Evolutionary conservation across 2,888 invertebrate genomes (phyloP).

Genomic region (Rhopalosiphum nymphaeae): DNA sequence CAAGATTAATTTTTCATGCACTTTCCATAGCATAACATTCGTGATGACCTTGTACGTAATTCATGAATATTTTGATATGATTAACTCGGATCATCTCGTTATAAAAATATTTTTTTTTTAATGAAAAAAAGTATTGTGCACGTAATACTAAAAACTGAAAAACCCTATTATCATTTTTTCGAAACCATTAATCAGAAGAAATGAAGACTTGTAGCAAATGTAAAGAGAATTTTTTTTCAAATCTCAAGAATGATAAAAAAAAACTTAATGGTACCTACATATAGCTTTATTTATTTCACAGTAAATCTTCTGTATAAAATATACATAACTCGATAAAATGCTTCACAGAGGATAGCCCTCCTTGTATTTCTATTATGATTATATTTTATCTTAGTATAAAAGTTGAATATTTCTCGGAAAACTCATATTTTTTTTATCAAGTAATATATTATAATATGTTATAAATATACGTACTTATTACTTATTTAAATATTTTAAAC

Average conservation of each 20-base stretch:
- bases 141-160: neutral
- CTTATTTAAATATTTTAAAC: neutral
- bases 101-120: neutral
- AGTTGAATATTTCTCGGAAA: neutral
- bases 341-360: neutral
- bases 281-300: neutral
- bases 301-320: slow-evolving; percentile 21
- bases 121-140: neutral
- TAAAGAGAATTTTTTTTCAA: neutral
- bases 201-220: slow-evolving; percentile 16
- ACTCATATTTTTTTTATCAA: neutral
- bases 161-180: neutral
- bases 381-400: neutral
- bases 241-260: neutral
- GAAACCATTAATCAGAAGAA: slow-evolving; percentile 24
- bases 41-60: neutral
- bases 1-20: slow-evolving; percentile 2
- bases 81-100: neutral
- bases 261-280: neutral
- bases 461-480: neutral
- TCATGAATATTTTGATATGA: slow-evolving; percentile 23
- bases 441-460: neutral
- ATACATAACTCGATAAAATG: neutral
- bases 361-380: slow-evolving; percentile 4
- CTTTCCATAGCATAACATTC: neutral